A percentile compares a stretch with the other conserved stretches of the same genome.
Conservation (phyloP, 2,113 vertebrate species). For the Cinclus cinclus region DNA sequence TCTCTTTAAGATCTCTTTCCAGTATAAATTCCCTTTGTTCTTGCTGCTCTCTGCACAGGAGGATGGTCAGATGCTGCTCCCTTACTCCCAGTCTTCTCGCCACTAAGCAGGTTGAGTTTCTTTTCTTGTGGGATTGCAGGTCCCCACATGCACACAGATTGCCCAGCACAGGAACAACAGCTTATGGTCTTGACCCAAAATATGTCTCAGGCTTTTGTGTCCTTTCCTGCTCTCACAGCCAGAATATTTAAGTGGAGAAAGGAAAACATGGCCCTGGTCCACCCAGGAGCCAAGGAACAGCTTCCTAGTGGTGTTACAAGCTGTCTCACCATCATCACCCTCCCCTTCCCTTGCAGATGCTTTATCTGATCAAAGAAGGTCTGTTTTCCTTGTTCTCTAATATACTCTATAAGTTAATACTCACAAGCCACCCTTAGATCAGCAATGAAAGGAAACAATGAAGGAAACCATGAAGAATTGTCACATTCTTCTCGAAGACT, state of each 20-base stretch:
- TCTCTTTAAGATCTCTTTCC: not conserved
- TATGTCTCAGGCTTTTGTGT: not conserved
- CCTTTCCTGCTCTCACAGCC: not conserved
- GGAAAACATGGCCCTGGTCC: not conserved
- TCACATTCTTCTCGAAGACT: not conserved
- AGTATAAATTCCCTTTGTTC: not conserved
- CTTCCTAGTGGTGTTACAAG: not conserved
- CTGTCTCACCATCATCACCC: not conserved
- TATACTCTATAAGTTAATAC: not conserved
- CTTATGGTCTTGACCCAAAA: not conserved
- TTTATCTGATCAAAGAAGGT: not conserved
- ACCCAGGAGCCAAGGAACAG: not conserved
- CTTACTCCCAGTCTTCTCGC: not conserved
- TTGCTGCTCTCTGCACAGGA: not conserved
- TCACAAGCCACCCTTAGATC: not conserved
- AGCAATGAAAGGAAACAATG: not conserved
- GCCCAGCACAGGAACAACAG: not conserved
- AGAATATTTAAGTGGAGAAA: not conserved
- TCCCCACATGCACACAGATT: not conserved
- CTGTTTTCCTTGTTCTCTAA: not conserved
- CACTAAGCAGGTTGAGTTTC: not conserved
- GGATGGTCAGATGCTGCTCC: fast-evolving
- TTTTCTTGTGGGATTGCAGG: not conserved
- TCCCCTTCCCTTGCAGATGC: not conserved
- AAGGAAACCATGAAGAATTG: not conserved